Base-by-base conservation (phyloP, 2,113 vertebrate species). In the Salvelinus sp. region DNA sequence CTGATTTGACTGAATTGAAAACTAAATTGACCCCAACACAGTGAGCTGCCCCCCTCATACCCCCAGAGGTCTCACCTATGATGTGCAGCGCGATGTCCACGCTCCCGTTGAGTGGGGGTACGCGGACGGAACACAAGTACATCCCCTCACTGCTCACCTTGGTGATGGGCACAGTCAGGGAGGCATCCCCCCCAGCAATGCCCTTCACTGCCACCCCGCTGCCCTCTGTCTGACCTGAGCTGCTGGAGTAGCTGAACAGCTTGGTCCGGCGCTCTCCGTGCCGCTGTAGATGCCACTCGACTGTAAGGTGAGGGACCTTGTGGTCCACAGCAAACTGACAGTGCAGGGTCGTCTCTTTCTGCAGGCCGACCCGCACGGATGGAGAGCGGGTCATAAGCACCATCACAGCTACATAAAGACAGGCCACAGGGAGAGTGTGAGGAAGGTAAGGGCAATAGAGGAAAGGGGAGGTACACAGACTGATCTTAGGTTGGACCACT, bases 281-380 rank as follows among this genome's bases (percentile, higher is more conserved):
- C 1, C 44, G 47, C 3, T 85, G 89, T 12, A 72, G 6, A 0
- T 68, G 22, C 94, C 95, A 92, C 69, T 83, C 88, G 50, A 91
- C 64, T 0, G 68, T 79, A 25, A 87, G 0, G 3, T 85, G 78
- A 0, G 91, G 74, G 0, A 2, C 76, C 50, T 80, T 88, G 80
- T 91, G 94, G 71, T 92, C 91, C 0, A 93, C 9, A 1, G 78
- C 69, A 71, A 93, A 94, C 83, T 91, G 87, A 60, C 94, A 95
- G 80, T 91, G 83, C 68, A 94, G 87, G 3, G 83, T 83, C 16
- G 81, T 86, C 2, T 89, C 77, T 18, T 75, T 77, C 22, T 78
- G 22, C 9, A 94, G 85, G 4, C 75, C 75, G 6, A 82, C 77
- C 22, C 78, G 87, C 75, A 93, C 64, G 0, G 16, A 20, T 0